A percentile compares a stretch with the other conserved stretches of the same genome.
These are phyloP conservation scores for Anolis carolinensis DNA, from an alignment of 2,113 vertebrate species.

Conservation along the genomic window DNA sequence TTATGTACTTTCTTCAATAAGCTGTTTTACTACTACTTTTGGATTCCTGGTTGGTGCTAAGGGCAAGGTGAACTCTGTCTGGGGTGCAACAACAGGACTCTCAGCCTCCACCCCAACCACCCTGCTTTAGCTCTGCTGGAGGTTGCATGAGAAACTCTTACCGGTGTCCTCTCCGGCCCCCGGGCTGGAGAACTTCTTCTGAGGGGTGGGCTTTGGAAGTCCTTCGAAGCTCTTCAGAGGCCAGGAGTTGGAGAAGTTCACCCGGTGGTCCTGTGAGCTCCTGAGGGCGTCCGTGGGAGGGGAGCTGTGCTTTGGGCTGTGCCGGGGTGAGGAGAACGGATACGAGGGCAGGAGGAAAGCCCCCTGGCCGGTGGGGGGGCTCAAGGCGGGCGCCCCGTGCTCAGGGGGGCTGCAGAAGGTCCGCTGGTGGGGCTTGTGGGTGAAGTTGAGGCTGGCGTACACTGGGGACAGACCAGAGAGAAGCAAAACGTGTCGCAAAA, in stretches of 20 bases:
- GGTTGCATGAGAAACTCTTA: slow-evolving; percentile 17
- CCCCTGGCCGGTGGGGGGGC: slow-evolving; percentile 66
- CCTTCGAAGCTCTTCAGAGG: slow-evolving; percentile 82
- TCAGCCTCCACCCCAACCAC: too few relatives aligned
- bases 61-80: too few relatives aligned
- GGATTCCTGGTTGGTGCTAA: too few relatives aligned
- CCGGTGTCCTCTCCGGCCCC: slow-evolving; percentile 67
- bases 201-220: slow-evolving; percentile 67
- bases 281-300: slow-evolving; percentile 62
- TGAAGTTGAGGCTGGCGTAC: slow-evolving; percentile 65
- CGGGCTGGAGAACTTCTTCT: slow-evolving; percentile 65
- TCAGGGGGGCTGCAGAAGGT: slow-evolving; percentile 77
- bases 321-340: slow-evolving; percentile 79
- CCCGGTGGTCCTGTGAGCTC: slow-evolving; percentile 70
- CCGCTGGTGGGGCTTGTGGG: slow-evolving; percentile 71
- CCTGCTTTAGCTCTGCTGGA: neutral
- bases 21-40: too few relatives aligned
- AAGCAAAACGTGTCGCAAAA: slow-evolving; percentile 14
- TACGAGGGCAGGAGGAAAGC: slow-evolving; percentile 84
- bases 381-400: slow-evolving; percentile 64
- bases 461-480: slow-evolving; percentile 52
- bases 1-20: too few relatives aligned
- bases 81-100: too few relatives aligned
- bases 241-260: slow-evolving; percentile 89
- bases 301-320: slow-evolving; percentile 75